Conservation (phyloP, 1,140 invertebrate species). For the Meloidogyne floridensis region DNA sequence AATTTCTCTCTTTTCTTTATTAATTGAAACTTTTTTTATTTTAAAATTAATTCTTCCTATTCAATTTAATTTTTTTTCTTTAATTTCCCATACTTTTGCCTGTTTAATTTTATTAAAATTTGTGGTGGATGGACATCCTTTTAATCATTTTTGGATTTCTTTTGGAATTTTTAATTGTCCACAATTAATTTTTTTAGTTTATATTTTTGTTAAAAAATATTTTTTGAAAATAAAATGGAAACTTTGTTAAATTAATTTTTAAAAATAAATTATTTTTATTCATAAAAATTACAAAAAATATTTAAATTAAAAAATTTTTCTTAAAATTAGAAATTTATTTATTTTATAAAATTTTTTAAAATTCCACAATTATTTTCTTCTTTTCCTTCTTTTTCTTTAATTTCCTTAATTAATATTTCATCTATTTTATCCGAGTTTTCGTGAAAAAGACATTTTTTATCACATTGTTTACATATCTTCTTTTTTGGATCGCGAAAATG, state of each 20-base stretch:
- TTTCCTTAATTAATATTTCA: constrained; percentile 27
- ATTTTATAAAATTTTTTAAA: too few relatives aligned
- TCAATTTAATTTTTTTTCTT: neutral
- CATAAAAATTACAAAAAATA: too few relatives aligned
- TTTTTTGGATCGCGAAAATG: too few relatives aligned
- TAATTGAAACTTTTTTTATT: constrained; percentile 6
- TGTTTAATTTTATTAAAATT: constrained; percentile 34
- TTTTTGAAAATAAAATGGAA: constrained; percentile 32
- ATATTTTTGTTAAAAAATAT: constrained; percentile 17
- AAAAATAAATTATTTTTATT: too few relatives aligned
- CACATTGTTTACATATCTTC: too few relatives aligned
- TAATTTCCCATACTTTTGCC: constrained; percentile 11
- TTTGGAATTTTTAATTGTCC: constrained; percentile 34
- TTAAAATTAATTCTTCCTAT: neutral
- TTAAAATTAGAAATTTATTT: too few relatives aligned
- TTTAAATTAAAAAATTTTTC: too few relatives aligned
- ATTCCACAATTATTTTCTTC: too few relatives aligned
- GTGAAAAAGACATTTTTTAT: constrained; percentile 31
- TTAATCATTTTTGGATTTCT: constrained; percentile 29
- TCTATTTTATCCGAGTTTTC: constrained; percentile 36
- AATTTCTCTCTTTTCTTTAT: neutral
- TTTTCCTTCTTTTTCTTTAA: neutral
- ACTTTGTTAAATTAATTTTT: too few relatives aligned
- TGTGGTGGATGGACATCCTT: constrained; percentile 30
- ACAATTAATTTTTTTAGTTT: constrained; percentile 30